Evolutionary conservation across 2,113 vertebrate genomes (phyloP).

Genomic region (Anhinga anhinga): DNA sequence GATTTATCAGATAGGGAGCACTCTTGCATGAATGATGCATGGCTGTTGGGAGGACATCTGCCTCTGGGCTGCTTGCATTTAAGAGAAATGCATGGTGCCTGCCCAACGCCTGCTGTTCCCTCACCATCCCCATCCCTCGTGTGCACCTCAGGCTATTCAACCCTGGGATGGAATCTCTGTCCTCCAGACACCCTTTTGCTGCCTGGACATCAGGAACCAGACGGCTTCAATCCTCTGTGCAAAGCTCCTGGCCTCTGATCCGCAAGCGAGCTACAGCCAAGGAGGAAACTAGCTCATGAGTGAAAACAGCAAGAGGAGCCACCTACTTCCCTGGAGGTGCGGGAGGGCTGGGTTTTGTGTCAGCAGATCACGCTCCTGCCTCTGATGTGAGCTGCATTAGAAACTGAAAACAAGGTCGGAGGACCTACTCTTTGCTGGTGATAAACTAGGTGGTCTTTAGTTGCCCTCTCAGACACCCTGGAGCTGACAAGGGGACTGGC

Average conservation of each 20-base stretch:
- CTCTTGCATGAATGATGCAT: neutral
- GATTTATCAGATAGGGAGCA: constrained; percentile 15
- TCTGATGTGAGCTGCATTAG: neutral
- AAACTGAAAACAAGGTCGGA: neutral
- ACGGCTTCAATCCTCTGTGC: neutral
- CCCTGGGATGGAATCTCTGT: fast-evolving
- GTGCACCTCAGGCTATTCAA: neutral
- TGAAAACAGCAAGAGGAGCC: neutral
- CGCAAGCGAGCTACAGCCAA: neutral
- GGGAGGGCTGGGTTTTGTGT: neutral
- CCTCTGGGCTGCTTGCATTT: neutral
- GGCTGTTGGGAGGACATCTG: neutral
- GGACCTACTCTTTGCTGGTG: neutral
- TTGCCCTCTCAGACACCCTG: neutral
- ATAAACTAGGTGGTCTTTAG: neutral
- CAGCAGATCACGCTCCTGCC: neutral
- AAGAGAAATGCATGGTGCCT: neutral
- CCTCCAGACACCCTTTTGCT: fast-evolving
- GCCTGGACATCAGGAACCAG: neutral
- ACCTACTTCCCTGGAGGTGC: neutral
- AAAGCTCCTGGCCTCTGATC: neutral
- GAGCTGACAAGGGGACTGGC: neutral
- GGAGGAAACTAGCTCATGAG: neutral
- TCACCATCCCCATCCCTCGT: fast-evolving
- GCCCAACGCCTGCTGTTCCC: neutral